Evolutionary conservation across 1,140 invertebrate species (phyloP), one percentile per base, ranked within the genome.

Genomic region (Sycophila sp.): DNA sequence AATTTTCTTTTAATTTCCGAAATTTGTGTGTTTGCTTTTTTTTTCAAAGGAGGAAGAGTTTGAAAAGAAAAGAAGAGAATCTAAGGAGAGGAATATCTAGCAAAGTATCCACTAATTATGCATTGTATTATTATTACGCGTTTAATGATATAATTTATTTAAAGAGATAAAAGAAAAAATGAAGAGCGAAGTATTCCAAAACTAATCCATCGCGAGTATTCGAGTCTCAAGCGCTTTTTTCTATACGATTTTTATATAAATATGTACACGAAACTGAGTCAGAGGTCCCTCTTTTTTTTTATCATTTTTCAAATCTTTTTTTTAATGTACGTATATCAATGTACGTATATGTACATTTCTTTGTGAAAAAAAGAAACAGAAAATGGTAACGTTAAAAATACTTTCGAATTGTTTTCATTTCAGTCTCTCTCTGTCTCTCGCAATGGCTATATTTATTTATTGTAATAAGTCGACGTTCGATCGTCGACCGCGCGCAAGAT

Each of bases 391-490:
- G 4, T 42, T 42, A 15, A 15, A 6, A 42, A 42, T 5, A 42
- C n/a, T 8, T 42, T 8, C n/a, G 19, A 13, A 49, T 26, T 49
- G 19, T 49, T 49, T 6, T 24, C n/a, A 45, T 5, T 45, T 13
- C n/a, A 45, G n/a, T n/a, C 42, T 49, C 24, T 32, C 17, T n/a
- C n/a, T n/a, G 47, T 65, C 5, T 64, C 34, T 55, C 17, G 28
- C 53, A 71, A 56, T 47, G 28, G 66, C 65, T 75, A 75, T 76
- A 78, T 68, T 74, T 78, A 78, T 77, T 72, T 71, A 75, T 76
- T 42, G 71, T 26, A 28, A 26, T 11, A 49, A n/a, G 34, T 11
- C 19, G 22, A 65, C 15, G 59, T 17, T 40, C 2, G 11, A 69
- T 32, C 24, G 17, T 36, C 26, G n/a, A 45, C 58, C 38, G 51